Conservation (phyloP, 2,888 invertebrate genomes). For the Drosophila prostipennis region DNA sequence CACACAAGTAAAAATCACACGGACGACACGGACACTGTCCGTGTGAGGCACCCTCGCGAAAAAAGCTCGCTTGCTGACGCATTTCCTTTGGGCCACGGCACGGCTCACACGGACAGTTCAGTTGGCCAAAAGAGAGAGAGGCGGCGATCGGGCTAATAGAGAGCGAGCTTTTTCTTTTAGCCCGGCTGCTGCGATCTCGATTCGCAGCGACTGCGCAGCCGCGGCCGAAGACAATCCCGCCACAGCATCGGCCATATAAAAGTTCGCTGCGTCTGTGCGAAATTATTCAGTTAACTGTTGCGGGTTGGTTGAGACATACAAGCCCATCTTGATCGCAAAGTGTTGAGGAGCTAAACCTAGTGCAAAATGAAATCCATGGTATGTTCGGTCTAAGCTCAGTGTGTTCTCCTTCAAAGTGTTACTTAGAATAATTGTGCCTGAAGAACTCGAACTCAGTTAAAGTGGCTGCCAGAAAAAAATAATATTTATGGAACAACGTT, state of each 20-base stretch:
- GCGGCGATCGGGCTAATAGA: background rate
- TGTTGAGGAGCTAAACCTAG: conserved; percentile 54
- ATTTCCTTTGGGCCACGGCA: conserved; percentile 54
- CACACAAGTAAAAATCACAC: conserved; percentile 46
- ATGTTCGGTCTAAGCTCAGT: conserved; percentile 79
- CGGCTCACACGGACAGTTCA: conserved; percentile 24
- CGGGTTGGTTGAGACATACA: conserved; percentile 83
- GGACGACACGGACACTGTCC: conserved; percentile 60
- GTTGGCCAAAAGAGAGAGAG: conserved; percentile 11
- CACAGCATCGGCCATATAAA: conserved; percentile 81
- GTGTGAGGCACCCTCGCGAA: conserved; percentile 50
- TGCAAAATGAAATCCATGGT: conserved; percentile 84
- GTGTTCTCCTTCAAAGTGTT: conserved; percentile 37
- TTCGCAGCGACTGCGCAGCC: conserved; percentile 46
- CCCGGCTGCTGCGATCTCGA: conserved; percentile 31
- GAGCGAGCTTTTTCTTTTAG: conserved; percentile 57
- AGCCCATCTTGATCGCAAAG: conserved; percentile 57
- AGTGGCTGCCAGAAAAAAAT: conserved; percentile 4
- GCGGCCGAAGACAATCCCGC: conserved; percentile 54
- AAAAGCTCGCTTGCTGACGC: conserved; percentile 53
- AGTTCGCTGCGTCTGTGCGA: conserved; percentile 82
- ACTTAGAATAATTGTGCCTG: conserved; percentile 12
- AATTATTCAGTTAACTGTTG: conserved; percentile 84
- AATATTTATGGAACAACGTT: background rate
- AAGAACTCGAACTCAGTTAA: conserved; percentile 25